Evolutionary conservation across 2,888 invertebrate species (phyloP), one percentile per base, ranked within the genome.

Genomic region (Girardia tigrina): DNA sequence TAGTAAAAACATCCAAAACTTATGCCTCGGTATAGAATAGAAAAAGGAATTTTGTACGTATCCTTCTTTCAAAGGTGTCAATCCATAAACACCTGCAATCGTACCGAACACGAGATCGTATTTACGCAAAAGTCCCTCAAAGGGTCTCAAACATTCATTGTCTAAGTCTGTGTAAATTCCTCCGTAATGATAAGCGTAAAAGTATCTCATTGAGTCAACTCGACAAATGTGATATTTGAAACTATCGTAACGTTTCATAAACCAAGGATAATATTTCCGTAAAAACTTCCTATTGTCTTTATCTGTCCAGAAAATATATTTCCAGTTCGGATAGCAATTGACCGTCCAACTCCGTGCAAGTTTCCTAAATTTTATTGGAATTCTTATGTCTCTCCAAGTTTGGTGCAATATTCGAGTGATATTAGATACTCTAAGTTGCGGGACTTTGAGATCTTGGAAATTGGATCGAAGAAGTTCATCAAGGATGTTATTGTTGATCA

Each of bases 291-390:
- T 77, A 1, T 82, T 82, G 78, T 80, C 81, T 8, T 79, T 79
- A 77, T 82, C 81, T 12, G 82, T 83, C 83, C 83, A 83, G 23
- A 83, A 78, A 80, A 81, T 81, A 78, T 83, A 83, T 72, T 81
- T 80, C 82, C 82, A 83, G 26, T 79, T 81, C 1, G 82, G 82
- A 76, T 20, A 74, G 23, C 74, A 74, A 72, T 72, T 29, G n/a
- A 20, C 8, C 20, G 73, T 70, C 74, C 74, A 74, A 26, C 42
- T 72, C 16, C 28, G 8, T 2, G 70, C 12, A 12, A 29, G 12
- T 8, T 12, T 12, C 28, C 28, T 27, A 71, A 73, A 69, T 72
- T 42, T 36, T 1, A 14, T 2, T n/a, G 74, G 74, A 4, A 74
- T 26, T 2, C 74, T 4, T 14, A 28, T 14, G 28, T 1, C 26